These are phyloP conservation scores for Leptopterna dolabrata DNA, from an alignment of 2,888 invertebrate species.

Conservation along the genomic window DNA sequence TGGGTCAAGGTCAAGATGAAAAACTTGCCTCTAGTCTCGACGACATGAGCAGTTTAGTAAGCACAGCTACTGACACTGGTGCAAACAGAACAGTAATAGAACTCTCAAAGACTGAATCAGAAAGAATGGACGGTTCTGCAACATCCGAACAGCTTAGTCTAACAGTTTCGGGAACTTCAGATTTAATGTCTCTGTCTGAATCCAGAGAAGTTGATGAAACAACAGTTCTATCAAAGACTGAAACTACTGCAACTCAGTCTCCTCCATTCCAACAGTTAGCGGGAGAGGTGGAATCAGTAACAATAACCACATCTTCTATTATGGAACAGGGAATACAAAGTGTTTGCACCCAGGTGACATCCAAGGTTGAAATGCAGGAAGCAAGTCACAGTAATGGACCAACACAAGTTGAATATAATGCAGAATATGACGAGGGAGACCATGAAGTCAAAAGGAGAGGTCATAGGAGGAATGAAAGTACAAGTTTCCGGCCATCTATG, in stretches of 20 bases:
- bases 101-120: constrained; percentile 68
- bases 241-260: constrained; percentile 66
- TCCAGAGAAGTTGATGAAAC: constrained; percentile 57
- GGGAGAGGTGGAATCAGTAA: constrained; percentile 68
- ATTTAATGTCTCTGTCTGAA: constrained; percentile 67
- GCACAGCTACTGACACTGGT: constrained; percentile 66
- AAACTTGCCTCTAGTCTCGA: constrained; percentile 69
- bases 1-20: constrained; percentile 64
- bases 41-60: constrained; percentile 70
- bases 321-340: constrained; percentile 69
- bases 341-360: constrained; percentile 71
- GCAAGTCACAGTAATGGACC: constrained; percentile 68
- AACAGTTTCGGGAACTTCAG: constrained; percentile 68
- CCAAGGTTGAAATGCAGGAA: constrained; percentile 66
- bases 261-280: constrained; percentile 62
- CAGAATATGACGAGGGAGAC: constrained; percentile 68
- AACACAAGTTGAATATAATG: constrained; percentile 69
- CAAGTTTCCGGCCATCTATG: constrained; percentile 66
- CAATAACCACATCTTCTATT: constrained; percentile 69
- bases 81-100: constrained; percentile 68
- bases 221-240: constrained; percentile 38
- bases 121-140: constrained; percentile 66
- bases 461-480: constrained; percentile 72
- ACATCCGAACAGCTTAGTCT: constrained; percentile 66
- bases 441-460: constrained; percentile 67